Conservation (phyloP, 2,888 invertebrate genomes). For the Latrodectus elegans region DNA sequence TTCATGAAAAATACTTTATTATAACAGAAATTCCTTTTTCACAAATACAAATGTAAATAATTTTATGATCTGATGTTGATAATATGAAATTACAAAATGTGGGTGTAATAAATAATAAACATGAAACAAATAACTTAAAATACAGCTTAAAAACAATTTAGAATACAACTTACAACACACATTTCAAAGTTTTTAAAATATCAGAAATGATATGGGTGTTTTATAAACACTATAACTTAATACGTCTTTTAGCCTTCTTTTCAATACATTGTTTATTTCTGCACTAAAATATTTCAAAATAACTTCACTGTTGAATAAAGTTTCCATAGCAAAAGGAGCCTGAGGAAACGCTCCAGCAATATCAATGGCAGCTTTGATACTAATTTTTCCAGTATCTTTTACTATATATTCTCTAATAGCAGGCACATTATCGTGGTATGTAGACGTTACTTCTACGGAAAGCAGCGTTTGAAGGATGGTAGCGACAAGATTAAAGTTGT, state of each 20-base stretch:
- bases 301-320: not conserved
- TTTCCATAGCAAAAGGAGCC: not conserved
- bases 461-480: not conserved
- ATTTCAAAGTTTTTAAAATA: not conserved
- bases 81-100: too few species aligned
- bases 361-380: not conserved
- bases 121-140: too few species aligned
- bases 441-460: not conserved
- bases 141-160: too few species aligned
- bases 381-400: not conserved
- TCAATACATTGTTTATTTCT: not conserved
- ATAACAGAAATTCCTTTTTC: too few species aligned
- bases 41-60: too few species aligned
- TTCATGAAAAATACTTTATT: too few species aligned
- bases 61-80: too few species aligned
- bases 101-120: too few species aligned
- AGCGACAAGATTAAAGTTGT: not conserved
- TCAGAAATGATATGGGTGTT: not conserved
- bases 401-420: not conserved
- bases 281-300: not conserved
- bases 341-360: not conserved
- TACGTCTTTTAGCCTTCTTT: not conserved
- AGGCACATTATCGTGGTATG: not conserved
- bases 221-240: constrained; percentile 9
- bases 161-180: too few species aligned